Conservation (phyloP, 2,797 vertebrate species). For the Sylvia borin region DNA sequence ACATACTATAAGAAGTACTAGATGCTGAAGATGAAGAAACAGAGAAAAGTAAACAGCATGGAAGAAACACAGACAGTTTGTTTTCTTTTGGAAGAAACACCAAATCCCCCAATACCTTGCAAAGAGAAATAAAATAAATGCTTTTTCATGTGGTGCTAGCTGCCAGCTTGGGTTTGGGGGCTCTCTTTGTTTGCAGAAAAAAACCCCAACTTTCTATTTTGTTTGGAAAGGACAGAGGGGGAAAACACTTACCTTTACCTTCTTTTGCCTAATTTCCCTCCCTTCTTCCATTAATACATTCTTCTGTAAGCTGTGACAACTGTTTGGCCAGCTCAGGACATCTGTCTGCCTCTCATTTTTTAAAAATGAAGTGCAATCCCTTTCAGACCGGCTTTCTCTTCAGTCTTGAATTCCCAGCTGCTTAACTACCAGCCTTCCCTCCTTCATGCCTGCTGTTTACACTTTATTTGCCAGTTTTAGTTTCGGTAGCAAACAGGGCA, state of each 20-base stretch:
- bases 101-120: not conserved
- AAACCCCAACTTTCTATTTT: not conserved
- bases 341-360: slow-evolving; percentile 14
- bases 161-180: not conserved
- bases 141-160: not conserved
- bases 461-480: slow-evolving; percentile 40
- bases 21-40: not conserved
- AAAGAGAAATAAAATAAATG: slow-evolving; percentile 11
- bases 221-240: not conserved
- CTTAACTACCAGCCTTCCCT: slow-evolving; percentile 44
- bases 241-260: slow-evolving; percentile 54
- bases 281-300: not conserved
- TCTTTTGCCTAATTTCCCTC: not conserved
- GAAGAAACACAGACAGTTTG: not conserved
- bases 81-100: not conserved
- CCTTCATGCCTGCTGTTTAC: slow-evolving; percentile 32
- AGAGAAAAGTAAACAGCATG: not conserved
- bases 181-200: not conserved
- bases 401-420: slow-evolving; percentile 30
- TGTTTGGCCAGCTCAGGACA: not conserved
- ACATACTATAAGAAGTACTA: not conserved
- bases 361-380: slow-evolving; percentile 8
- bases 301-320: not conserved
- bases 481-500: not conserved
- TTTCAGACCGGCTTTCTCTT: slow-evolving; percentile 33